Evolutionary conservation across 1,140 invertebrate species (phyloP).

Genomic region (Samia ricini): DNA sequence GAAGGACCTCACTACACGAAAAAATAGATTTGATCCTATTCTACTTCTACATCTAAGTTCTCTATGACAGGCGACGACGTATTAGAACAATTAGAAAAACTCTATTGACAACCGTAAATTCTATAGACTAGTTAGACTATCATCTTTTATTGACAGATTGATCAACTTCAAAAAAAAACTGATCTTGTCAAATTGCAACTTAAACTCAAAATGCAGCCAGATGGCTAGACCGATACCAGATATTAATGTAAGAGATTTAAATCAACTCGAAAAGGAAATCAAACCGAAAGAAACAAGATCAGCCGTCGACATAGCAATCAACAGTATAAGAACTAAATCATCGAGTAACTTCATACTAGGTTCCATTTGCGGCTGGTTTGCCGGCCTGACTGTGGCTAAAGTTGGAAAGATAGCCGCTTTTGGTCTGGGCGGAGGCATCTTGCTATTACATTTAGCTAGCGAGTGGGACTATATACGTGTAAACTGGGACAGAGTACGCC

Average conservation of each 20-base stretch:
- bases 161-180: background rate
- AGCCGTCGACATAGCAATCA: constrained; percentile 36
- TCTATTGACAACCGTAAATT: background rate
- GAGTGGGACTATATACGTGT: constrained; percentile 93
- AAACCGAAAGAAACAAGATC: constrained; percentile 33
- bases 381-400: constrained; percentile 80
- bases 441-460: constrained; percentile 92
- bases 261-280: constrained; percentile 26
- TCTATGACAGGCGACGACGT: too few species aligned
- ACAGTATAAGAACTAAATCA: constrained; percentile 38
- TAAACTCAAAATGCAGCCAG: constrained; percentile 15
- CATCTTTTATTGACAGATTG: background rate
- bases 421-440: constrained; percentile 91
- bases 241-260: constrained; percentile 35
- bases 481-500: constrained; percentile 91
- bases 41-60: too few species aligned
- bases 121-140: background rate
- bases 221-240: constrained; percentile 57
- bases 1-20: too few species aligned
- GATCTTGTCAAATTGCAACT: background rate
- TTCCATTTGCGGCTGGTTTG: constrained; percentile 47
- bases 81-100: too few species aligned
- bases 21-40: too few species aligned
- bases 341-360: constrained; percentile 45
- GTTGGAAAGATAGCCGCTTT: constrained; percentile 92